These are phyloP conservation scores for Tipula vernalis DNA, from an alignment of 2,888 invertebrate genomes.

Conservation along the genomic window DNA sequence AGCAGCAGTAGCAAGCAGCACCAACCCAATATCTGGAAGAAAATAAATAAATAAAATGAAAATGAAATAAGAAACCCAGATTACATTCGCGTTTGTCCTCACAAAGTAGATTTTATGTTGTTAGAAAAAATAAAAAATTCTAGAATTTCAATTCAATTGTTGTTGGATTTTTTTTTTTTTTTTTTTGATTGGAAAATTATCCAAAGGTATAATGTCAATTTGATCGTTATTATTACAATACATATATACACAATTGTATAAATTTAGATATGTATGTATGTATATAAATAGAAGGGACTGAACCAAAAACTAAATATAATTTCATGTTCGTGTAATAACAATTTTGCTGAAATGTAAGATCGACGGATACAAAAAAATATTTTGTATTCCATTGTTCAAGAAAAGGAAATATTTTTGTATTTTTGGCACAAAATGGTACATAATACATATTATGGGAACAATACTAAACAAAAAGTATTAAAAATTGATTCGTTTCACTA, in stretches of 20 bases:
- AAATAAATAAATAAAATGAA: background rate
- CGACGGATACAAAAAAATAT: background rate
- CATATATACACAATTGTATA: background rate
- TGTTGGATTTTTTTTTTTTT: background rate
- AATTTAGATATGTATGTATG: too few relatives aligned
- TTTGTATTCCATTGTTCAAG: background rate
- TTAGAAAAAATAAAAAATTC: background rate
- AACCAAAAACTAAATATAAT: background rate
- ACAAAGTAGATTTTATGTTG: background rate
- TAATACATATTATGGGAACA: background rate
- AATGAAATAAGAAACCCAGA: background rate
- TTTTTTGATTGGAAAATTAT: background rate
- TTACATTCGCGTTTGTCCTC: background rate
- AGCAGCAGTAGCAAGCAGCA: background rate
- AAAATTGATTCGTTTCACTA: background rate
- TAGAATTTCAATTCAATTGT: background rate
- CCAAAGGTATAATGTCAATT: background rate
- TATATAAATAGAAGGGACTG: background rate
- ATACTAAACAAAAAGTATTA: background rate
- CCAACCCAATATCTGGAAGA: background rate
- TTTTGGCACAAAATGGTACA: background rate
- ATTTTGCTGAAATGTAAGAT: background rate
- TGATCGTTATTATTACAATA: background rate
- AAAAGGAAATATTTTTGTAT: background rate
- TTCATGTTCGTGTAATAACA: background rate